Conservation (phyloP, 1,140 invertebrate species). For the Bombyx mandarina region DNA sequence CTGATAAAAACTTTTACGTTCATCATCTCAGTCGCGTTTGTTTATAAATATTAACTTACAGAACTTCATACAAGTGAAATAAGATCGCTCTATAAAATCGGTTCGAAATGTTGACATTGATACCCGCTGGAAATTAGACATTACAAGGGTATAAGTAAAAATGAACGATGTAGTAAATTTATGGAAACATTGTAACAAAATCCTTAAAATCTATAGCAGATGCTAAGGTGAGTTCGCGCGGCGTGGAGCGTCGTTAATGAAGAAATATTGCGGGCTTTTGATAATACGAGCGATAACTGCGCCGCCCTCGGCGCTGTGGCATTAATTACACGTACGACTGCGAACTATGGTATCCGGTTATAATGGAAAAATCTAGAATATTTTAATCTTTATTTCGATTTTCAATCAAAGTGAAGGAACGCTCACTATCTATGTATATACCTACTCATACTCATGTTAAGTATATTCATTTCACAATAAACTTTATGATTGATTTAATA, state of each 20-base stretch:
- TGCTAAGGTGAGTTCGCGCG: constrained; percentile 31
- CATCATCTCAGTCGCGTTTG: too few species aligned
- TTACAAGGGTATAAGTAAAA: not conserved
- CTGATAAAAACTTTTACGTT: too few species aligned
- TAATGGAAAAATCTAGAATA: too few species aligned
- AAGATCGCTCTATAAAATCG: too few species aligned
- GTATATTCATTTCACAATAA: not conserved
- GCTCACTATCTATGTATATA: constrained; percentile 12
- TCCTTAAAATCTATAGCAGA: constrained; percentile 18
- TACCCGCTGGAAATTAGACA: too few species aligned
- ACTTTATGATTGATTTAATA: constrained; percentile 13
- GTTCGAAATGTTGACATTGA: too few species aligned
- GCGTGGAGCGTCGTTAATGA: constrained; percentile 57
- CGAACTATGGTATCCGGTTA: too few species aligned
- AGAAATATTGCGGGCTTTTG: constrained; percentile 62
- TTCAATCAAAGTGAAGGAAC: not conserved
- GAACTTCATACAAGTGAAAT: too few species aligned
- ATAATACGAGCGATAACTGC: constrained; percentile 51
- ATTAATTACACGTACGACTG: constrained; percentile 37
- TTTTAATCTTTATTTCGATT: too few species aligned
- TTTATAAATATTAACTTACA: too few species aligned
- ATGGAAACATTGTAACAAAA: too few species aligned
- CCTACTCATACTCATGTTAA: constrained; percentile 21
- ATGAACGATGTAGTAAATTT: not conserved
- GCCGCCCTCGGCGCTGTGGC: constrained; percentile 27